Percentiles rank a stretch among this genome's conserved stretches.
Conservation (phyloP, 2,113 vertebrate genomes). For the Cololabis saira region DNA sequence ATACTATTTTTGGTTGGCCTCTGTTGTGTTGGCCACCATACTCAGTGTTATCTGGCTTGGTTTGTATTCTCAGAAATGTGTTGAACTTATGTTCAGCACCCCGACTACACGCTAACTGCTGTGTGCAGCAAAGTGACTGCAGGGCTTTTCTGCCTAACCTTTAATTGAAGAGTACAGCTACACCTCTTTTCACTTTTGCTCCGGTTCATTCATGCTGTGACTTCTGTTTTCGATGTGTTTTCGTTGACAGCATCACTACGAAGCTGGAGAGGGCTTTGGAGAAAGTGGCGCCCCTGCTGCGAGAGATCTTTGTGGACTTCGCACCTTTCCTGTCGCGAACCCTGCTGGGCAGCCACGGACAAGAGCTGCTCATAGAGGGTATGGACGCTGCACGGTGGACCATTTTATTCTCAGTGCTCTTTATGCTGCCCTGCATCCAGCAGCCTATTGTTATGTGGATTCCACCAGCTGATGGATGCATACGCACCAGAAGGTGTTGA, state of each 20-base stretch:
- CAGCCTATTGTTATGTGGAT: conserved; percentile 8
- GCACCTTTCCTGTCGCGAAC: conserved; percentile 97
- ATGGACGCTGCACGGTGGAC: conserved; percentile 64
- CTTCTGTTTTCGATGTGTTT: conserved; percentile 24
- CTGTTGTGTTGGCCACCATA: conserved; percentile 5
- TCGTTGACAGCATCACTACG: conserved; percentile 91
- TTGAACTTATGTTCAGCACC: conserved; percentile 23
- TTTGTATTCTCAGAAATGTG: conserved; percentile 43
- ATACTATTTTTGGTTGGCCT: conserved; percentile 13
- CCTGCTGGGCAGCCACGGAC: conserved; percentile 95
- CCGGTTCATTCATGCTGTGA: conserved; percentile 5
- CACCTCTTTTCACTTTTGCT: conserved; percentile 6
- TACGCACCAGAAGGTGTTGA: conserved; percentile 30
- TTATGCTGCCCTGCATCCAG: conserved; percentile 9
- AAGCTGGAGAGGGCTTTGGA: conserved; percentile 97
- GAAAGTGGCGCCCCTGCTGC: conserved; percentile 95
- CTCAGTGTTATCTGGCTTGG: conserved; percentile 4
- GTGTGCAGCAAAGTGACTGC: conserved; percentile 1
- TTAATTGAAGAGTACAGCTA: conserved; percentile 1
- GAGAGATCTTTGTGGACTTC: conserved; percentile 99
- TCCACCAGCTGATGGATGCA: conserved; percentile 35
- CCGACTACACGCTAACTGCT: conserved; percentile 21
- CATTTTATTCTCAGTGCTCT: conserved; percentile 1
- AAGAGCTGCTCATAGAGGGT: conserved; percentile 99
- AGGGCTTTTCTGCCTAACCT: conserved; percentile 11